Evolutionary conservation across 2,797 vertebrate species (phyloP), one percentile per base, ranked within the genome.

Genomic region (Chloroceryle amazona): DNA sequence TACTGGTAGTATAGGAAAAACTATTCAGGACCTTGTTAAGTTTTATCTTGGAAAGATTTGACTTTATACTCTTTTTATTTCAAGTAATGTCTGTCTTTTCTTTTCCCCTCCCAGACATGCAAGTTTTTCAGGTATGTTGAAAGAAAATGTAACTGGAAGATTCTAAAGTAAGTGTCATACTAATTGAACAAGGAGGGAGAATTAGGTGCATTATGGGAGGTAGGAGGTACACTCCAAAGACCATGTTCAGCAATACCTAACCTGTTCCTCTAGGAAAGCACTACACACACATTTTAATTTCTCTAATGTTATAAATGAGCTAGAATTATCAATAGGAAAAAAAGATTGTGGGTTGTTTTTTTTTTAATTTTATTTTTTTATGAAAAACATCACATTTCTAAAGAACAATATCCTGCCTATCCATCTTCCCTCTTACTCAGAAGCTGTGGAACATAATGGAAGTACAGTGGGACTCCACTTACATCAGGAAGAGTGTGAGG

Each of bases 281-380:
- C 2, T 3, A 31, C 4, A 46, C 8, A 25, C 0, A 20, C 1
- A 20, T 58, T 81, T 71, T 11, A 3, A 3, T 11, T 58, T 54
- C 42, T n/a, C 52, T 54, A 6, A 20, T 9, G 4, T 3, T 4
- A 29, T 37, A 54, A 55, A 65, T 4, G 6, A 68, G 17, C 37
- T 13, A 74, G 4, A 33, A n/a, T 62, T 85, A 74, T 74, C 15
- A 49, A 14, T 10, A 42, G 22, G 19, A 37, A 60, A 39, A 35
- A 35, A 35, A 35, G 28, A 18, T 52, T 51, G 49, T 54, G n/a
- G n/a, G n/a, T 51, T 54, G 28, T 29, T 19, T 54, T 31, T 52
- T 52, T 54, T 31, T 29, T 10, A 6, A 10, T 17, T 54, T 54
- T 54, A 37, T 61, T 61, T 41, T 26, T 41, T 15, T 31, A 62